Base-by-base conservation (phyloP, 2,888 invertebrate species). In the Clepsis dumicolana region DNA sequence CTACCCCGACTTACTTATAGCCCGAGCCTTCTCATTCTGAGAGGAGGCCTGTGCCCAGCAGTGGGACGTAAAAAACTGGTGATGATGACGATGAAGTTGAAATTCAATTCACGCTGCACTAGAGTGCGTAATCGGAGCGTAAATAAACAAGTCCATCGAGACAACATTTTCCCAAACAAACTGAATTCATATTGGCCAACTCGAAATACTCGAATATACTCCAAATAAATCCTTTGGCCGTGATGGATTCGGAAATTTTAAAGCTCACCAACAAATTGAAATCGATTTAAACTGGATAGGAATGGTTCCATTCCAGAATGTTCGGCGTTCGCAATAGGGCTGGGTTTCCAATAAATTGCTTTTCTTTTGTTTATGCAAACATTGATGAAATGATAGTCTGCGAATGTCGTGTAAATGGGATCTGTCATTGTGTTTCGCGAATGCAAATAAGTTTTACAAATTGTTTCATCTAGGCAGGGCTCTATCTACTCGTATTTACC, bases 181-280 rank as follows among this genome's bases (percentile, higher is more conserved):
- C 53, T 53, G 35, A 62, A 27, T 35, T 44, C 29, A 44, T 4
- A 53, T 48, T 25, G 54, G 61, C 62, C 62, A 67, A 61, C n/a
- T 56, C 21, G 56, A 14, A 2, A 14, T 14, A 38, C 35, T 48
- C 21, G 48, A 48, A 48, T 21, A 48, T 48, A 21, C 41, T 14
- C 38, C 14, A 44, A 56, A 50, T 27, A 56, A 67, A 67, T 62
- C 50, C 62, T 38, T 56, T 56, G 32, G 16, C 18, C 35, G 53
- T 25, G 56, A 57, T 50, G 60, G 38, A 56, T 73, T 53, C 16
- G 62, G 62, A 54, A 73, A 62, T 62, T 75, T 74, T 61, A 72
- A 72, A 73, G 74, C 73, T 75, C 70, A 75, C 67, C 68, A 65
- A 74, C 67, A 74, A 79, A 77, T 80, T 77, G 76, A 70, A 77